Percentiles rank a stretch among this genome's conserved stretches.
Evolutionary conservation across 2,113 vertebrate genomes (phyloP).

Genomic region (Semnornis frantzii): DNA sequence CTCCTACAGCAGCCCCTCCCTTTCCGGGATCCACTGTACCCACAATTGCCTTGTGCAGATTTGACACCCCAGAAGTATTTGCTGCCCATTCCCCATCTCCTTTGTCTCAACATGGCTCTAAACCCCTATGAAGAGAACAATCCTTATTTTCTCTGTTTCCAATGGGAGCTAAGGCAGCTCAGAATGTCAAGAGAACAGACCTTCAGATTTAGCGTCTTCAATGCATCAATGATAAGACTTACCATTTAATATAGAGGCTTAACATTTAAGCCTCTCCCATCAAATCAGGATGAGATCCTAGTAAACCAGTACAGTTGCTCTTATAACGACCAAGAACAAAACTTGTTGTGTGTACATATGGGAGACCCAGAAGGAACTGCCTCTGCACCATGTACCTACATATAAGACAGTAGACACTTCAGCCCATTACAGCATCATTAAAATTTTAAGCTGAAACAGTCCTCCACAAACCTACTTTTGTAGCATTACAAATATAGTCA

Average conservation of each 20-base stretch:
- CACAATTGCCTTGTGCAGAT: not conserved
- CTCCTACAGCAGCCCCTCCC: not conserved
- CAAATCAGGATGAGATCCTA: not conserved
- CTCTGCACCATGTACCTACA: not conserved
- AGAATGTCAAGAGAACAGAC: not conserved
- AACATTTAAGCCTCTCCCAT: not conserved
- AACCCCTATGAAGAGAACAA: rapidly evolving
- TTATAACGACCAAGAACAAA: not conserved
- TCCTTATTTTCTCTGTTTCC: not conserved
- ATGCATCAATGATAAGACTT: not conserved
- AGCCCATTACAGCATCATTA: not conserved
- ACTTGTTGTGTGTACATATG: not conserved
- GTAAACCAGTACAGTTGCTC: not conserved
- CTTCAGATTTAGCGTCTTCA: not conserved
- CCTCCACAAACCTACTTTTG: not conserved
- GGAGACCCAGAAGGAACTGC: not conserved
- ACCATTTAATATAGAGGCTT: not conserved
- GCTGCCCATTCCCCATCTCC: not conserved
- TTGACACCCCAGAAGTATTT: not conserved
- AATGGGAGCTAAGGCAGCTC: not conserved
- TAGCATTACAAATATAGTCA: not conserved
- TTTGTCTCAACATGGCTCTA: not conserved
- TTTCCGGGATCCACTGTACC: not conserved
- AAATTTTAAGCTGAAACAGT: not conserved
- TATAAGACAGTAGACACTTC: not conserved